Base-by-base conservation (phyloP, 2,888 invertebrate genomes). In the Nezara viridula region DNA sequence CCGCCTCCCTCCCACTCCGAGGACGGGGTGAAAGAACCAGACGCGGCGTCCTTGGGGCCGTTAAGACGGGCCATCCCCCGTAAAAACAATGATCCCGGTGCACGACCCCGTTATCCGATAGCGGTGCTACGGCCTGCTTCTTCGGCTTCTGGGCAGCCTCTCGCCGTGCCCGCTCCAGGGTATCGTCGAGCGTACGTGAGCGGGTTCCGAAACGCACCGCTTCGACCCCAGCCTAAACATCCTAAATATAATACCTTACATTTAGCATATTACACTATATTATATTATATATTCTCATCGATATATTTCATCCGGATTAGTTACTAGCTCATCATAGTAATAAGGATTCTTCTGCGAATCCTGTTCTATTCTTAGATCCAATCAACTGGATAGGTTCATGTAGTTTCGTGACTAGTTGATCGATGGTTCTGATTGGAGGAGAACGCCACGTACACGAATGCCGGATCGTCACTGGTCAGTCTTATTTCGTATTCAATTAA, bases 1-100 rank as follows among this genome's bases (percentile, higher is more conserved):
- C 32, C 1, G 14, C 66, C 32, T 5, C 27, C 66, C 9, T 4
- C 27, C 27, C 2, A 16, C 16, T 16, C 32, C 19, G 24, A 32
- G 19, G 37, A 19, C 66, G 81, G 81, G 81, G 81, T 81, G 86
- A 86, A 86, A 47, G 86, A 86, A 86, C 86, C 86, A 86, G 86
- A 86, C 86, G 44, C n/a, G n/a, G n/a, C 85, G 86, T 49, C 86
- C 86, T 88, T 88, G 88, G 32, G 44, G 16, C 73, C 73, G 66
- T 19, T 88, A 66, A 12, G 60, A 40, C n/a, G 60, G 60, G 47
- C 49, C 50, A 85, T 50, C 86, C 86, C 86, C 60, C 86, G 66
- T 88, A 88, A 88, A 88, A 88, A 88, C 73, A 88, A 88, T 47
- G 66, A 73, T 88, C 73, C 88, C 88, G 88, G 66, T 88, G 73